These are phyloP conservation scores for Istiophorus platypterus DNA, from an alignment of 2,113 vertebrate genomes.

Conservation along the genomic window DNA sequence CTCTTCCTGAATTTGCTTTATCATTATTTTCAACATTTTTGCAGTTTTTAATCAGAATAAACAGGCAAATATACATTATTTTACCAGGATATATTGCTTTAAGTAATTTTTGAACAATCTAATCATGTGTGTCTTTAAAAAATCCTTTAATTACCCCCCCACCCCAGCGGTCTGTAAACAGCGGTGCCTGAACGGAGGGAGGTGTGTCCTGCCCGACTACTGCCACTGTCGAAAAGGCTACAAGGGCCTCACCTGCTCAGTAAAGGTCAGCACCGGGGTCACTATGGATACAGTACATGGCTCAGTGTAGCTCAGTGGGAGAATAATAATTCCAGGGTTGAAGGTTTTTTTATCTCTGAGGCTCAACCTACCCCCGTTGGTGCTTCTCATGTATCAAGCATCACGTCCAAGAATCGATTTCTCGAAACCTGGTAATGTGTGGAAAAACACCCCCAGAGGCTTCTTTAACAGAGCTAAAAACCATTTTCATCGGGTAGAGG, in stretches of 20 bases:
- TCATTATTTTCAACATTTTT: background rate
- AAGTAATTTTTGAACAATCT: no score
- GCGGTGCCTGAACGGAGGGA: conserved; percentile 89
- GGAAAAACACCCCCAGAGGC: background rate
- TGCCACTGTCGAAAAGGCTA: conserved; percentile 89
- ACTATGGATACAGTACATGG: background rate
- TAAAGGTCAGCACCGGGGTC: conserved; percentile 77
- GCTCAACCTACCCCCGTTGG: no score
- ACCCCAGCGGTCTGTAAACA: conserved; percentile 87
- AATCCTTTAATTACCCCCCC: background rate
- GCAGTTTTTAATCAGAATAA: background rate
- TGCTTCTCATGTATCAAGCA: background rate
- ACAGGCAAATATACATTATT: background rate
- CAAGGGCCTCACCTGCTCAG: conserved; percentile 85
- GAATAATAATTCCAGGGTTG: background rate
- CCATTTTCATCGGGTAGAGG: background rate
- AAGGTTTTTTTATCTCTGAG: background rate
- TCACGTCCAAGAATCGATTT: background rate
- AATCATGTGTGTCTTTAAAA: no score
- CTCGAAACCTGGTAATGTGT: background rate
- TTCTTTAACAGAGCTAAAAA: background rate
- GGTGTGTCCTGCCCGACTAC: conserved; percentile 86
- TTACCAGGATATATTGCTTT: background rate
- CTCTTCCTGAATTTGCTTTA: background rate
- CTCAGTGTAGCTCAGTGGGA: background rate